Evolutionary conservation across 2,888 invertebrate genomes (phyloP).

Genomic region (Timandra comae): DNA sequence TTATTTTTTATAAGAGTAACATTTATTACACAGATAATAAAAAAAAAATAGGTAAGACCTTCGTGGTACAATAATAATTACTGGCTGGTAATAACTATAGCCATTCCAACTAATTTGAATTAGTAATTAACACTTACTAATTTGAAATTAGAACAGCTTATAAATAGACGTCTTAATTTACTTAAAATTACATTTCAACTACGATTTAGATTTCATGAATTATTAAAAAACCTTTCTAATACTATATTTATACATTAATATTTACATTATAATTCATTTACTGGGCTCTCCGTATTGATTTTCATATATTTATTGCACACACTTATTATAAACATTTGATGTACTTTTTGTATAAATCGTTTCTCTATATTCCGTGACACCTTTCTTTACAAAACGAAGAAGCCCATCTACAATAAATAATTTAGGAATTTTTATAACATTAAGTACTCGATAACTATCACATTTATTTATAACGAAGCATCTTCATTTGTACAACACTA

Average conservation of each 20-base stretch:
- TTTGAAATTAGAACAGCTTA: constrained; percentile 17
- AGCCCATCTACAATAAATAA: constrained; percentile 61
- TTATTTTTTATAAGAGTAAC: no score
- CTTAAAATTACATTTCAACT: constrained; percentile 5
- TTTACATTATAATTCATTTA: no score
- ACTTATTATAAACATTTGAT: no score
- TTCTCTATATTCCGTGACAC: no score
- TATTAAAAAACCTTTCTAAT: background rate
- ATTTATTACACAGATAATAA: no score
- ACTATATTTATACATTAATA: background rate
- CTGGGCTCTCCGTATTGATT: no score
- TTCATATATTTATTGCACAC: no score
- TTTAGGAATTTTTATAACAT: constrained; percentile 69
- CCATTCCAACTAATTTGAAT: constrained; percentile 14
- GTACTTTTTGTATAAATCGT: no score
- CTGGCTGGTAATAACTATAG: background rate
- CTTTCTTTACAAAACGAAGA: constrained; percentile 5
- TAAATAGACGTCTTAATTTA: constrained; percentile 13
- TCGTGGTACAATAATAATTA: background rate
- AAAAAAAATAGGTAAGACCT: constrained; percentile 22
- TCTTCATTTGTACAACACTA: constrained; percentile 57
- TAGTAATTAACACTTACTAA: constrained; percentile 21
- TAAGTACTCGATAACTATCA: constrained; percentile 76
- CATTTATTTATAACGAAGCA: constrained; percentile 73
- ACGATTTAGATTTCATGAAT: no score